Conservation (phyloP, 1,140 invertebrate genomes). For the Galleria mellonella region DNA sequence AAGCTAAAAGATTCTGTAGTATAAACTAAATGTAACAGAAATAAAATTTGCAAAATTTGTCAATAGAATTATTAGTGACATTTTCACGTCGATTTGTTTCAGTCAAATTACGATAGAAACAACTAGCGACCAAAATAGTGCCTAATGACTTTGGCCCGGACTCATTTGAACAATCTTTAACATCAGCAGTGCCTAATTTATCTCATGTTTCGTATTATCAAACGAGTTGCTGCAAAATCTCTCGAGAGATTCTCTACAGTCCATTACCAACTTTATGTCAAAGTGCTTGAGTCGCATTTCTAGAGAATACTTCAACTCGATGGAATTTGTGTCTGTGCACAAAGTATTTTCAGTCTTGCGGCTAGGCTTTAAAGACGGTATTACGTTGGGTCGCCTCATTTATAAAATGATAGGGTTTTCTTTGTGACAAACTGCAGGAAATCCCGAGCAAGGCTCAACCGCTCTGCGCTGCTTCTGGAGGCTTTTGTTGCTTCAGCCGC, state of each 20-base stretch:
- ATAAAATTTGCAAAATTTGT: too few relatives aligned
- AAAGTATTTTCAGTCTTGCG: not conserved
- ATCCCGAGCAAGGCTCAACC: slow-evolving; percentile 19
- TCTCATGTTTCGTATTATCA: slow-evolving; percentile 1
- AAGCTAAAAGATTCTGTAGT: too few relatives aligned
- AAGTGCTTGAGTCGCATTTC: slow-evolving; percentile 1
- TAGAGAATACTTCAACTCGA: not conserved
- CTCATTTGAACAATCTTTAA: too few relatives aligned
- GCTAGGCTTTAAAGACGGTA: not conserved
- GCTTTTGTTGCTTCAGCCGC: not conserved
- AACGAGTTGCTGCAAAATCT: not conserved
- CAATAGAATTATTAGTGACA: too few relatives aligned
- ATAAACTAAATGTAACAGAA: too few relatives aligned
- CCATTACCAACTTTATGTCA: slow-evolving; percentile 5
- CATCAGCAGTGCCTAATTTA: not conserved
- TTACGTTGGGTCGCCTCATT: not conserved
- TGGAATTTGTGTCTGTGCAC: not conserved
- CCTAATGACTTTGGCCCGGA: too few relatives aligned
- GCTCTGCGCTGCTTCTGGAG: not conserved
- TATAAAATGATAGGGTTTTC: slow-evolving; percentile 20
- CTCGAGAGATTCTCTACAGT: not conserved
- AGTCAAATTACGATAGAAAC: too few relatives aligned
- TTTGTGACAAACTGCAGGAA: slow-evolving; percentile 36
- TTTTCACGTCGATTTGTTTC: too few relatives aligned
- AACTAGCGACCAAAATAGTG: too few relatives aligned